Evolutionary conservation across 2,797 vertebrate species (phyloP), one percentile per base, ranked within the genome.

Genomic region (Hipposideros larvatus): DNA sequence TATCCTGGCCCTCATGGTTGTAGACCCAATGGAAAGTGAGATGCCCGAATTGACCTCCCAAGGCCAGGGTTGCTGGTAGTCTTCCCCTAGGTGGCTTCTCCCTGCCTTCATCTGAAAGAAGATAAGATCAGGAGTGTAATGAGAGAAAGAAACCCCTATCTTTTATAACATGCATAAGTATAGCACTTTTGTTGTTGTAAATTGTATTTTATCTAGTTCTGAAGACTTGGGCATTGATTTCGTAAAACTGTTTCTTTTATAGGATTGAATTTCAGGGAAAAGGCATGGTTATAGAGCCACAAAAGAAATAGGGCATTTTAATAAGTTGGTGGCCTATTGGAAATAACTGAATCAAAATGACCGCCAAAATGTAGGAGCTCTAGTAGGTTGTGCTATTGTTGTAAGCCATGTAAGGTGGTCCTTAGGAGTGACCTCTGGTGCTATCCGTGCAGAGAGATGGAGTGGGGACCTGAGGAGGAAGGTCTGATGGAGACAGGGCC

Each of bases 291-390:
- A 59, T 37, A 63, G 6, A 85, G 26, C 13, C 66, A 59, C 46
- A 75, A 89, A 82, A 83, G 24, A 96, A 88, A 86, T 13, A 31
- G 57, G n/a, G 41, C 28, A n/a, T 79, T 88, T 85, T 82, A 41
- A 51, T 61, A 93, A 92, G 34, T 22, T 73, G 28, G 24, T 77
- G 28, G 63, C 24, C 41, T 66, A 13, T 48, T 87, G 21, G 43
- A 92, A 87, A 90, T 51, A 53, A 94, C 21, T 82, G 37, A 70
- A 51, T 63, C 61, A 9, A 75, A 90, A 80, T 18, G 15, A 19
- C 46, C 37, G 41, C 55, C 43, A 75, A 79, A 84, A 51, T 70
- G 7, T 74, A 70, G 91, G 57, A 59, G 31, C 43, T 89, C 73
- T 68, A 61, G 43, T 73, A 75, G 70, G 43, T 41, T 51, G 28